Base-by-base conservation (phyloP, 2,113 vertebrate genomes). In the Xenus cinereus region DNA sequence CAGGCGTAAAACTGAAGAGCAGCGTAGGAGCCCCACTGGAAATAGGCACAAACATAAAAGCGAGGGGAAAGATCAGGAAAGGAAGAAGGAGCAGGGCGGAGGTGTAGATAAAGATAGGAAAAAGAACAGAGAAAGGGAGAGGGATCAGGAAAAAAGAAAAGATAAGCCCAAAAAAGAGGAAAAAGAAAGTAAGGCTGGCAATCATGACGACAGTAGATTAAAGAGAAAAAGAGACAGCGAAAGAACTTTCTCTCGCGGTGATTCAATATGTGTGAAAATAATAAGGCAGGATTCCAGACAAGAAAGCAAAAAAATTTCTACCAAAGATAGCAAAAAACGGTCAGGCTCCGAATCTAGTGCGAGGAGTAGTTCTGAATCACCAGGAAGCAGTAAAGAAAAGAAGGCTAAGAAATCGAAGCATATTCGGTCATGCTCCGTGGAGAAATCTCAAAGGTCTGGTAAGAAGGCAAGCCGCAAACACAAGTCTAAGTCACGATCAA, bases 381-480 rank as follows among this genome's bases (percentile, higher is more conserved):
- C 99, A 87, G 99, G 99, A 97, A 98, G 99, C 99, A 99, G 99
- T 98, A 99, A 99, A 98, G 99, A 99, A 97, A 99, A 99, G 98
- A 99, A 99, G 98, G 98, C 99, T 91, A 99, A 99, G 98, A 99
- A 99, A 99, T 98, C 98, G 89, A 99, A 99, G 98, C 99, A 99
- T 98, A 99, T 99, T 98, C 99, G 99, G 80, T 99, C 99, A 98
- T 98, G 98, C 97, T 99, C 99, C 97, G 90, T 98, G 99, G 99
- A 99, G 99, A 99, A 99, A 99, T 99, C 99, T 98, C 99, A 99
- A 99, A 99, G 99, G 99, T 99, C 99, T 99, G 99, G 99, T 99
- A 99, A 99, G 99, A 99, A 99, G 99, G 99, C 99, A 99, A 99
- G 99, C 99, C 99, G 99, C 99, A 99, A 99, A 99, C 99, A 99